These are phyloP conservation scores for Pardosa pseudoannulata DNA, from an alignment of 2,888 invertebrate species.

Conservation along the genomic window DNA sequence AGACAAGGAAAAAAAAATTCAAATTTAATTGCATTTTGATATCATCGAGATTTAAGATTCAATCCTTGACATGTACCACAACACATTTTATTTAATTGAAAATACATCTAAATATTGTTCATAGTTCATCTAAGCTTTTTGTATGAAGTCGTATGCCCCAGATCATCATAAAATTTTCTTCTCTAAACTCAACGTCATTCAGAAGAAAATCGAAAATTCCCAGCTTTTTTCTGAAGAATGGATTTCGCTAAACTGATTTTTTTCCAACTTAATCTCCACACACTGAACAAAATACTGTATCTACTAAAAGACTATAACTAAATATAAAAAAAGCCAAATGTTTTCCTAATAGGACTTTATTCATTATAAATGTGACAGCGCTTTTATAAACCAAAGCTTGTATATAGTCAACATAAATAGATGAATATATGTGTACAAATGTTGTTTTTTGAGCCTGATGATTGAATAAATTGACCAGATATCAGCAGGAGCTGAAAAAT, in stretches of 20 bases:
- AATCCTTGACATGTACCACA: too few species aligned
- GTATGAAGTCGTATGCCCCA: too few species aligned
- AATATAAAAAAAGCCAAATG: conserved; percentile 53
- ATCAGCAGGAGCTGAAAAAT: conserved; percentile 59
- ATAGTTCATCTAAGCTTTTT: too few species aligned
- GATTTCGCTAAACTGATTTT: neutral
- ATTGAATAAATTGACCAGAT: neutral
- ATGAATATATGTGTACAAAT: conserved; percentile 71
- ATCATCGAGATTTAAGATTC: neutral
- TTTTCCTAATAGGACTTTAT: conserved; percentile 61
- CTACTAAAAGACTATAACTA: neutral
- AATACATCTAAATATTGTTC: too few species aligned
- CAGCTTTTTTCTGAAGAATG: neutral
- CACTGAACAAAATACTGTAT: neutral
- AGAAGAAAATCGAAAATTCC: neutral
- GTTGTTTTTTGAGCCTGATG: conserved; percentile 55
- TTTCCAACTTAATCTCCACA: neutral
- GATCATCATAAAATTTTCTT: neutral
- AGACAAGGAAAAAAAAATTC: neutral
- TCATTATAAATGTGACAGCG: conserved; percentile 50
- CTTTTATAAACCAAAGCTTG: conserved; percentile 73
- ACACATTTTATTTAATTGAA: too few species aligned
- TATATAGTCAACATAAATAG: conserved; percentile 63
- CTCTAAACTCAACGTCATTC: neutral
- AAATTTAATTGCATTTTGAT: neutral